Evolutionary conservation across 2,797 vertebrate species (phyloP).

Genomic region (Acrossocheilus fasciatus): DNA sequence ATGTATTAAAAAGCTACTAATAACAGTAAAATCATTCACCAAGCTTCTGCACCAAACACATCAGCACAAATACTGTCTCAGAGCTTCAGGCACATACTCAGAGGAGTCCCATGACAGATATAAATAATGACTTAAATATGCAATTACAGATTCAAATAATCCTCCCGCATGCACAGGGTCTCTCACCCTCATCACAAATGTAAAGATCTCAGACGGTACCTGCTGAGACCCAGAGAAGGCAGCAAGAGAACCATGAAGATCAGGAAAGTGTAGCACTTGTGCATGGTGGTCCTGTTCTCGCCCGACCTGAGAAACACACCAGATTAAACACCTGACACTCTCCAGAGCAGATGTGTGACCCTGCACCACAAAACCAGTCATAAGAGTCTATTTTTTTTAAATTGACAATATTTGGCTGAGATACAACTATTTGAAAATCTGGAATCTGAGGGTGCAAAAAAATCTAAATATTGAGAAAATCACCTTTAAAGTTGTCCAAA

Average conservation of each 20-base stretch:
- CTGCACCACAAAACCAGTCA: too few relatives aligned
- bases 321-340: not conserved
- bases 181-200: not conserved
- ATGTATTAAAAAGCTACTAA: too few relatives aligned
- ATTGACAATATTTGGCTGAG: too few relatives aligned
- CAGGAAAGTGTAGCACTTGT: conserved; percentile 97
- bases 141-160: conserved; percentile 1
- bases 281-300: conserved; percentile 96
- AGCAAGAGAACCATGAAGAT: conserved; percentile 98
- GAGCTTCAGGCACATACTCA: not conserved
- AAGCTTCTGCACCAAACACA: not conserved
- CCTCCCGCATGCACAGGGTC: not conserved
- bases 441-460: too few relatives aligned
- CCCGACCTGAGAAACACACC: conserved; percentile 82
- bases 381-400: too few relatives aligned
- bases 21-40: not conserved
- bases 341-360: not conserved
- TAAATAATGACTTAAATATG: not conserved
- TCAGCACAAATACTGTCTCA: not conserved
- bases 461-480: too few relatives aligned
- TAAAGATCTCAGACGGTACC: conserved; percentile 72
- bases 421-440: too few relatives aligned
- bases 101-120: not conserved
- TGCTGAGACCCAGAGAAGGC: conserved; percentile 95
- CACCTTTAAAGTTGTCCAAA: too few relatives aligned